These are phyloP conservation scores for Diabrotica balteata DNA, from an alignment of 2,888 invertebrate genomes.

Conservation along the genomic window DNA sequence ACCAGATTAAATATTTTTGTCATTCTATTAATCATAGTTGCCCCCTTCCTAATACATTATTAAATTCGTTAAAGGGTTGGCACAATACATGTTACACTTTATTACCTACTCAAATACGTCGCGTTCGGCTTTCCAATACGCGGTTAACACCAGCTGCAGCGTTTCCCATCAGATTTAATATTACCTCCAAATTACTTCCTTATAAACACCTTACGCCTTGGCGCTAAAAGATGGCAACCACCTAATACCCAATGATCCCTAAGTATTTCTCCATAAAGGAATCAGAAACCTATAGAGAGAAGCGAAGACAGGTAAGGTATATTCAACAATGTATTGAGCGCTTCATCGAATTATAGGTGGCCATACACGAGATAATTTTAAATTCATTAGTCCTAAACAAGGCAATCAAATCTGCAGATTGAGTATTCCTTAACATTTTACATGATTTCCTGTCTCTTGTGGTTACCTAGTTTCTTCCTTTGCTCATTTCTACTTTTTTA, in stretches of 20 bases:
- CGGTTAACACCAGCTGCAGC: conserved; percentile 2
- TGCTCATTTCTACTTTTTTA: no score
- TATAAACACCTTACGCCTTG: conserved; percentile 14
- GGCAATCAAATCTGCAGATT: no score
- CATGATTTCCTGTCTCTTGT: no score
- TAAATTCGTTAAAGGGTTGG: no score
- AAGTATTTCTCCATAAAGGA: conserved; percentile 13
- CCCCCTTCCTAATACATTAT: no score
- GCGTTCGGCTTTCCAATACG: neutral
- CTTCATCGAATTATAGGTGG: conserved; percentile 3
- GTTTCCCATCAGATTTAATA: conserved; percentile 20
- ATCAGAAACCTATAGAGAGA: conserved; percentile 10
- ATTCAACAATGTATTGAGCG: conserved; percentile 4
- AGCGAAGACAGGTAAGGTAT: conserved; percentile 2
- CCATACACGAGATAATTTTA: conserved; percentile 10
- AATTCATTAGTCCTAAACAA: no score
- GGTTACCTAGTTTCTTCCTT: no score
- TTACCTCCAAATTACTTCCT: conserved; percentile 18
- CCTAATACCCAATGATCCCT: conserved; percentile 24
- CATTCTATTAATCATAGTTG: no score
- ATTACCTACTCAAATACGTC: no score
- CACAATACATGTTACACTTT: no score
- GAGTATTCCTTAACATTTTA: no score
- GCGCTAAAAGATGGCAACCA: conserved; percentile 14
- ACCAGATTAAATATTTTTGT: no score